Conservation (phyloP, 2,888 invertebrate species). For the Rugalucina vietnamica region DNA sequence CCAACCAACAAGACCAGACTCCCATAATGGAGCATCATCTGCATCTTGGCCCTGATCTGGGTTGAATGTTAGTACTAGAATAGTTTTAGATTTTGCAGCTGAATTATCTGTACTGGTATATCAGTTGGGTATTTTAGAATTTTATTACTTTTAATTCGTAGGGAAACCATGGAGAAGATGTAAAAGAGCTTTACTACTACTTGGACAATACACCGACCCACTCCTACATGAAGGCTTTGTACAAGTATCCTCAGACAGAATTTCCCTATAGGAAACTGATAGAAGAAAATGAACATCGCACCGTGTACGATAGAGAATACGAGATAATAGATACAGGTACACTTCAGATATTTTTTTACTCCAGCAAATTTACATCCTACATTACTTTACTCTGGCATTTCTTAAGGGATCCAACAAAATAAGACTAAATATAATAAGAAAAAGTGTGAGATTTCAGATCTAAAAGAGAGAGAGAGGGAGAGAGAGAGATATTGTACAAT, state of each 20-base stretch:
- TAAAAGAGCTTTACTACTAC: constrained; percentile 83
- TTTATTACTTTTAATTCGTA: constrained; percentile 44
- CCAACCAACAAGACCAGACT: too few species aligned
- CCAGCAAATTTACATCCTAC: background rate
- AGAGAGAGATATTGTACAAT: too few species aligned
- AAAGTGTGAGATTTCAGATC: too few species aligned
- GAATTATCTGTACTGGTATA: background rate
- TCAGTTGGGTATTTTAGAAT: background rate
- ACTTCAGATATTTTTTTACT: background rate
- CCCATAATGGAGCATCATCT: too few species aligned
- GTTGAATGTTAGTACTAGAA: too few species aligned
- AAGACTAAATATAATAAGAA: too few species aligned
- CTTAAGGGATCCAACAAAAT: too few species aligned
- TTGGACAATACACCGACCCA: constrained; percentile 80
- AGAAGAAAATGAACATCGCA: constrained; percentile 70
- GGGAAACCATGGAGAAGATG: constrained; percentile 84
- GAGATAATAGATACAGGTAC: constrained; percentile 81
- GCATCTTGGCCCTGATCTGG: too few species aligned
- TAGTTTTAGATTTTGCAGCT: too few species aligned
- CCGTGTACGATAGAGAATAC: constrained; percentile 75
- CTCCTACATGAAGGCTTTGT: constrained; percentile 80
- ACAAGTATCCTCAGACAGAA: constrained; percentile 80
- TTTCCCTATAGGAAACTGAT: constrained; percentile 79
- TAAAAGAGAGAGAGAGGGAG: too few species aligned
- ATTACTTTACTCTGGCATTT: too few species aligned